Conservation (phyloP, 2,113 vertebrate species). For the Cromileptes altivelis region DNA sequence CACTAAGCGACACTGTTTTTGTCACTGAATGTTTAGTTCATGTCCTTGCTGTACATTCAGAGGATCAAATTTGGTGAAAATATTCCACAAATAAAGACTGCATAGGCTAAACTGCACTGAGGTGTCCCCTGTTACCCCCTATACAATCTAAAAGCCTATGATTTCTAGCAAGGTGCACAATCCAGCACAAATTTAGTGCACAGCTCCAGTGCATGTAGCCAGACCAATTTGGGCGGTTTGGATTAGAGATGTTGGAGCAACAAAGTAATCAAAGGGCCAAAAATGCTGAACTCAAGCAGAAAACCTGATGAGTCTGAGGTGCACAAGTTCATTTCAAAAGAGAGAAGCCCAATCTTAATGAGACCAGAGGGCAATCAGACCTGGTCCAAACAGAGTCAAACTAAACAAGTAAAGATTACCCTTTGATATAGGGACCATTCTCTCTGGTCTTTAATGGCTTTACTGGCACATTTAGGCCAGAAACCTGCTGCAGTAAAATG, state of each 20-base stretch:
- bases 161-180: neutral
- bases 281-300: neutral
- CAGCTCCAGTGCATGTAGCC: neutral
- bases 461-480: neutral
- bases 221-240: neutral
- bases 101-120: neutral
- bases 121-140: neutral
- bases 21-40: too few species aligned
- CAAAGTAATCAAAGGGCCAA: neutral
- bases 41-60: too few species aligned
- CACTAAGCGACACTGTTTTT: too few species aligned
- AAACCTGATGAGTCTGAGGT: neutral
- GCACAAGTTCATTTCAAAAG: neutral
- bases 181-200: neutral
- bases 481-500: too few species aligned
- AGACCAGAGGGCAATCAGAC: neutral
- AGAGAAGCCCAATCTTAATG: neutral
- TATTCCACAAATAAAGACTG: neutral
- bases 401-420: neutral
- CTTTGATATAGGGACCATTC: neutral
- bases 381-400: neutral
- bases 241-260: neutral
- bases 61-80: neutral
- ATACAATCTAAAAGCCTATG: neutral
- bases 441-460: neutral